Conservation (phyloP, 92 coral and sea anemone genomes). For the Phenganax stokvisi region DNA sequence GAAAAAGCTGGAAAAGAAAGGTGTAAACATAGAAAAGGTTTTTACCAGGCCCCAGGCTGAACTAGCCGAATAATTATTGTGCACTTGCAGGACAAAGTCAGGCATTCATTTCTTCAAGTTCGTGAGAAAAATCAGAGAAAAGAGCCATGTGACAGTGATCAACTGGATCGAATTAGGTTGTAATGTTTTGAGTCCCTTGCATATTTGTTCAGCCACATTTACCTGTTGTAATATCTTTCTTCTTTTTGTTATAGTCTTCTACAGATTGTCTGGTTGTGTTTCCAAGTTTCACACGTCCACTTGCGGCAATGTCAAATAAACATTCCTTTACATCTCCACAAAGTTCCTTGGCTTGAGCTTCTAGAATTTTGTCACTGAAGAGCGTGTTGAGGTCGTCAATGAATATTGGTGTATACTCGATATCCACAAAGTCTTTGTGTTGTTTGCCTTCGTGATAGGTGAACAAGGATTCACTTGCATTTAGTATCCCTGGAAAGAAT, state of each 20-base stretch:
- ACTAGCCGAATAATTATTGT: not conserved
- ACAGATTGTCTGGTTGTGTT: constrained; percentile 7
- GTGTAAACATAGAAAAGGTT: not conserved
- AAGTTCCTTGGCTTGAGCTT: not conserved
- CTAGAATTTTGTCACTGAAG: constrained; percentile 10
- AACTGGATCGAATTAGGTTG: not conserved
- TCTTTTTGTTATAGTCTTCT: constrained; percentile 1
- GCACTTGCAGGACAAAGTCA: no score
- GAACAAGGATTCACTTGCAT: constrained; percentile 19
- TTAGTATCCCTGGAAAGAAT: constrained; percentile 12
- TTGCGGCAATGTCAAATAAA: constrained; percentile 30
- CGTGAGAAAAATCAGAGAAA: not conserved
- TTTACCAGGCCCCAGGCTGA: not conserved
- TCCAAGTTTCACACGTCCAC: constrained; percentile 15
- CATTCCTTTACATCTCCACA: constrained; percentile 31
- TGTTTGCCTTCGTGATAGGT: constrained; percentile 24
- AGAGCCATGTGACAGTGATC: no score
- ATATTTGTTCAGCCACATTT: not conserved
- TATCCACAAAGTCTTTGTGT: constrained; percentile 19
- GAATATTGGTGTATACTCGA: constrained; percentile 3
- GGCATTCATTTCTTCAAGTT: not conserved
- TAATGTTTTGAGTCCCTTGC: not conserved
- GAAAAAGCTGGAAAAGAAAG: no score
- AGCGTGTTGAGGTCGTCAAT: constrained; percentile 1
- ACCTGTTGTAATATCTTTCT: constrained; percentile 29